A percentile compares a stretch with the other conserved stretches of the same genome.
Conservation (phyloP, 2,113 vertebrate species). For the Pseudois nayaur region DNA sequence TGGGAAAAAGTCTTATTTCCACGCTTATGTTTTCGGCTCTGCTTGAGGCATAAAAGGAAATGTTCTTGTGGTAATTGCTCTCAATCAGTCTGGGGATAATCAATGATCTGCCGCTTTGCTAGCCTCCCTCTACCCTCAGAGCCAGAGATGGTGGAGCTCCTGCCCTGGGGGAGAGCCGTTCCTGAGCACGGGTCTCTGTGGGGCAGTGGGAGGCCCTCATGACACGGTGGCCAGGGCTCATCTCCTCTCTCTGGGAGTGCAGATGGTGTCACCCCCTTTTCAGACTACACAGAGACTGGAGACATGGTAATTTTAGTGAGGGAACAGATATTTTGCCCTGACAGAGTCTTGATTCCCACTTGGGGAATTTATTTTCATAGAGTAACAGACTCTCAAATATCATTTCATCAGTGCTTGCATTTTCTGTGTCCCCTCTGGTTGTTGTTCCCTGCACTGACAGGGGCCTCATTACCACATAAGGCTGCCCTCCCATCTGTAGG, state of each 20-base stretch:
- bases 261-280: not conserved
- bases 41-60: constrained; percentile 25
- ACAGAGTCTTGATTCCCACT: not conserved
- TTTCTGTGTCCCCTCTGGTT: not conserved
- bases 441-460: not conserved
- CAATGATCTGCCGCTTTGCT: not conserved
- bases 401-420: not conserved
- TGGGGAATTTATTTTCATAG: not conserved
- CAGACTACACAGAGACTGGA: not conserved
- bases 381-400: not conserved
- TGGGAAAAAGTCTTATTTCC: constrained; percentile 6
- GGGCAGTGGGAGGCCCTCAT: not conserved
- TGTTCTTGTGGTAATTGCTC: constrained; percentile 8
- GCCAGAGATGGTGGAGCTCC: not conserved
- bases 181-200: not conserved
- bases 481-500: not conserved
- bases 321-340: not conserved
- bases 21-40: not conserved
- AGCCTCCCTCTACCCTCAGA: not conserved
- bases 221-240: rapidly evolving
- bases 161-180: not conserved
- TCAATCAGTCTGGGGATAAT: not conserved
- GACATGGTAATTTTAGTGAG: not conserved
- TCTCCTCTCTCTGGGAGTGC: not conserved
- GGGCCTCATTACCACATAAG: not conserved